Evolutionary conservation across 2,888 invertebrate genomes (phyloP), one percentile per base, ranked within the genome.

Genomic region (Metallyticus violacea): DNA sequence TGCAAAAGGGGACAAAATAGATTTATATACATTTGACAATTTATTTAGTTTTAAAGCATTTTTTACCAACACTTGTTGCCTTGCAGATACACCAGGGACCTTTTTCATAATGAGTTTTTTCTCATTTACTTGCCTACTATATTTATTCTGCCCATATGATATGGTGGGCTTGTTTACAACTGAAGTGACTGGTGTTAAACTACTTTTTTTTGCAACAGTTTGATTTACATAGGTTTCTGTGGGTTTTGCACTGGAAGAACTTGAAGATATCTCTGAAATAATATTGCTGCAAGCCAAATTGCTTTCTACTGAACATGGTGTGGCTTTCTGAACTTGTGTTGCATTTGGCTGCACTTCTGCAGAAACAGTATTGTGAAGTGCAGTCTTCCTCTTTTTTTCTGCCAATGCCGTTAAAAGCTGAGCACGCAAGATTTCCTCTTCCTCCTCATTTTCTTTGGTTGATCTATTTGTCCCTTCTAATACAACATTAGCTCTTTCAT

Each of bases 401-500:
- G 15, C n/a, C 1, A 85, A 27, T 62, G 79, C 62, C 62, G 30
- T 79, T 40, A 85, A 62, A 30, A 85, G 30, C 26, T 79, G 25
- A 1, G 85, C 85, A 40, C 85, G 27, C 62, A 85, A 62, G 25
- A 85, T 22, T 77, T 84, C 84, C 76, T 84, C 84, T 77, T 78
- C 78, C 4, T 26, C 26, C 26, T 82, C 76, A 76, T 27, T 76
- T 76, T 26, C 26, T 15, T 26, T 15, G 29, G 40, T 25, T 81
- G 22, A n/a, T 30, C 29, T 40, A 40, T 25, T 81, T 6, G 25
- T 30, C 6, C n/a, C 7, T 30, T 30, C 29, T 15, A 22, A 62
- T 62, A 62, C 22, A 4, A 4, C 15, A 62, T 15, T 22, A 62
- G 15, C 15, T 62, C n/a, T n/a, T n/a, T 28, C 40, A 25, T 6